phyloP scores from a whole-genome alignment of 2,113 vertebrate genomes.

The Camelus bactrianus region DNA sequence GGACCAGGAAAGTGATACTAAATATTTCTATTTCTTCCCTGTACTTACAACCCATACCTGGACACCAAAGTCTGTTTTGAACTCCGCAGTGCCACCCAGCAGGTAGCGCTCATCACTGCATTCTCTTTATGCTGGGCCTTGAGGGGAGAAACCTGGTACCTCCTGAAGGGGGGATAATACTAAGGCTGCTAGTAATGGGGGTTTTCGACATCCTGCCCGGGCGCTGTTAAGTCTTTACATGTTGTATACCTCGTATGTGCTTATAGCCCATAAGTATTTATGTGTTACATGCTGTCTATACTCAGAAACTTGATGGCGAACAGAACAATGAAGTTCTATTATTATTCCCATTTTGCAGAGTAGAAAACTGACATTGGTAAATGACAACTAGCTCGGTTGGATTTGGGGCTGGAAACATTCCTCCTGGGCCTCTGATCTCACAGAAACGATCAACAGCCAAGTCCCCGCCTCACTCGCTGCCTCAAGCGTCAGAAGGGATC shows the following conservation, averaged over 20 bases:
- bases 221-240: not conserved
- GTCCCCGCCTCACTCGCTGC: not conserved
- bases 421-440: not conserved
- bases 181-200: not conserved
- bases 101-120: constrained; percentile 49
- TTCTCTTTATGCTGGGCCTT: not conserved
- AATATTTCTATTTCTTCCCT: constrained; percentile 33
- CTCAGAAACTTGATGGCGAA: not conserved
- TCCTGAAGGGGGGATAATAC: not conserved
- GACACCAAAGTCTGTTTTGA: constrained; percentile 18
- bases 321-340: not conserved
- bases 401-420: not conserved
- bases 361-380: constrained; percentile 30
- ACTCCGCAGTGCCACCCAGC: constrained; percentile 60
- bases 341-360: constrained; percentile 41
- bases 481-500: not conserved
- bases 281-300: not conserved
- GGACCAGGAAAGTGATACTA: not conserved
- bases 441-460: not conserved
- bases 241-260: not conserved
- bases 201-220: not conserved
- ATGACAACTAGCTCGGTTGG: not conserved
- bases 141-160: not conserved
- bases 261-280: not conserved
- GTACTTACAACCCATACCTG: not conserved